Evolutionary conservation across 1,140 invertebrate species (phyloP).

Genomic region (Apis cerana): DNA sequence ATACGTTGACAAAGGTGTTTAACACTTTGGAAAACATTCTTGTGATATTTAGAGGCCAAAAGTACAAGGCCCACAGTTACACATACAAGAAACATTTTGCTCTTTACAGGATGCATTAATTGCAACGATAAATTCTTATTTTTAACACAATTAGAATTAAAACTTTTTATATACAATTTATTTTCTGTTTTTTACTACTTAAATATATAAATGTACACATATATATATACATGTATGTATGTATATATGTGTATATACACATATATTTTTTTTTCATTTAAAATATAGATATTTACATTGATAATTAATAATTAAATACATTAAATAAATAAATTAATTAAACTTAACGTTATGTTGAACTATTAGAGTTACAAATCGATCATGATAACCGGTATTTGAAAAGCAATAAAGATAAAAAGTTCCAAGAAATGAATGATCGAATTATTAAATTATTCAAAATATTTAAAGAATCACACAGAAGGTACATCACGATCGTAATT

Average conservation of each 20-base stretch:
- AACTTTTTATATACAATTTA: conserved; percentile 51
- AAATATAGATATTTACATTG: conserved; percentile 17
- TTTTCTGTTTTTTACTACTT: conserved; percentile 8
- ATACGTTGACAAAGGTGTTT: conserved; percentile 73
- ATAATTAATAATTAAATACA: background rate
- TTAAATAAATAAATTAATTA: conserved; percentile 36
- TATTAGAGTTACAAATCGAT: conserved; percentile 1
- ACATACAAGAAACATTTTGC: conserved; percentile 76
- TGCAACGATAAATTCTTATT: conserved; percentile 29
- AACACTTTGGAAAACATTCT: conserved; percentile 75
- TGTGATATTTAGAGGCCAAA: conserved; percentile 77
- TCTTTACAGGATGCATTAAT: conserved; percentile 66
- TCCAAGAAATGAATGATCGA: background rate
- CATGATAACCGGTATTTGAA: conserved; percentile 8
- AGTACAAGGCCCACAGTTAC: conserved; percentile 76
- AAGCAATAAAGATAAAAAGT: background rate
- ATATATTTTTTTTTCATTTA: background rate
- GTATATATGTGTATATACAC: background rate
- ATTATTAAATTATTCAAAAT: conserved; percentile 25
- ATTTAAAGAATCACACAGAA: conserved; percentile 31
- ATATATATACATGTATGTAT: background rate
- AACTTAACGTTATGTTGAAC: conserved; percentile 2
- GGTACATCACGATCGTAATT: conserved; percentile 46
- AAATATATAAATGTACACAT: conserved; percentile 2
- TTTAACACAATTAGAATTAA: conserved; percentile 26